Percentiles rank a stretch among this genome's conserved stretches.
These are phyloP conservation scores for Eidolon helvum DNA, from an alignment of 2,113 vertebrate species.

Conservation along the genomic window DNA sequence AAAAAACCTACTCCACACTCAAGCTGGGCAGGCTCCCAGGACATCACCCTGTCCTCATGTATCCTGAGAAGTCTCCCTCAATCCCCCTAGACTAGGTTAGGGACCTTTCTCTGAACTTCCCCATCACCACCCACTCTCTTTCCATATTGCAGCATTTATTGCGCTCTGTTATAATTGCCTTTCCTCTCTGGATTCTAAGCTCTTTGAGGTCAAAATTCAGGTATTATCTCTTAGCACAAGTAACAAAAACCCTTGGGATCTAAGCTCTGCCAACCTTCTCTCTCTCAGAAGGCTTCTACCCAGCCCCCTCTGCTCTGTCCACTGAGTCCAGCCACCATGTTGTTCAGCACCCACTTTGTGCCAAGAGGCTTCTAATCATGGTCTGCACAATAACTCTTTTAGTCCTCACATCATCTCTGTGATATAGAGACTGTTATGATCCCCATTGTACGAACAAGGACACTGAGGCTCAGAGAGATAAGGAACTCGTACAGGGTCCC, in stretches of 20 bases:
- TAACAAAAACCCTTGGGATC: neutral
- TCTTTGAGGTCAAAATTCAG: neutral
- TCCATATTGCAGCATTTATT: neutral
- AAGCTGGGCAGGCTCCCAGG: neutral
- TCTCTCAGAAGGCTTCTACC: neutral
- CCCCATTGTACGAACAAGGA: neutral
- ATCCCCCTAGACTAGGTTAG: neutral
- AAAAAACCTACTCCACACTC: fast-evolving
- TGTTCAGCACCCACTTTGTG: neutral
- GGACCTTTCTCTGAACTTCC: neutral
- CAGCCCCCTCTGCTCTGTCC: neutral
- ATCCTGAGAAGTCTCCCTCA: neutral
- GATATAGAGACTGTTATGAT: neutral
- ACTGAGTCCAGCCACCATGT: neutral
- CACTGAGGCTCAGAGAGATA: neutral
- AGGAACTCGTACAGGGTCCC: no score
- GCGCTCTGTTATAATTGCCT: neutral
- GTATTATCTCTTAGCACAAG: neutral
- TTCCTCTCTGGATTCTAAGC: neutral
- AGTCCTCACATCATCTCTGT: neutral
- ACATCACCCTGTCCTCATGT: neutral
- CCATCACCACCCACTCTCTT: neutral
- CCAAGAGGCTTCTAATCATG: neutral
- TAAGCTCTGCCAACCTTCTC: neutral
- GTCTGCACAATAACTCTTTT: neutral